Evolutionary conservation across 2,888 invertebrate genomes (phyloP).

Genomic region (Athrips mouffetella): DNA sequence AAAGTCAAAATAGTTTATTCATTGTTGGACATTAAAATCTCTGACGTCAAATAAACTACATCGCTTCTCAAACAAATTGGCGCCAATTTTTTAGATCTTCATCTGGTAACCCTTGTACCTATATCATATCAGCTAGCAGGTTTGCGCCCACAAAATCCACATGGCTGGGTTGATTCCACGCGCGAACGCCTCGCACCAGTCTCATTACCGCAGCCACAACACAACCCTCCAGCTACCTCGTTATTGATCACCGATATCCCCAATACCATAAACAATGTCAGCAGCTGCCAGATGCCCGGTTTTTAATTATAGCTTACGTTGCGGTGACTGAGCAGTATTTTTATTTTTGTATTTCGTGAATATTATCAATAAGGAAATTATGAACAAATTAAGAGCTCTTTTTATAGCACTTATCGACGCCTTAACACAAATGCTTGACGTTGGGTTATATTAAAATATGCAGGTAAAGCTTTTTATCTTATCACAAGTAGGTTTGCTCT

Average conservation of each 20-base stretch:
- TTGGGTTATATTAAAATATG: too few species aligned
- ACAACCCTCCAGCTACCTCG: constrained; percentile 45
- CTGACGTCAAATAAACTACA: too few species aligned
- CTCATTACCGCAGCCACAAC: constrained; percentile 58
- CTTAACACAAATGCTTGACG: too few species aligned
- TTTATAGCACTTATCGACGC: too few species aligned
- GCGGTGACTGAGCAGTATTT: constrained; percentile 1
- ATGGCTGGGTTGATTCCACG: constrained; percentile 63
- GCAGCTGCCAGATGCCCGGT: constrained; percentile 9
- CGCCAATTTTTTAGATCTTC: too few species aligned
- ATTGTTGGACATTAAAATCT: too few species aligned
- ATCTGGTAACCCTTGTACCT: too few species aligned
- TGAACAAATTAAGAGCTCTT: too few species aligned
- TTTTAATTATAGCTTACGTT: constrained; percentile 24
- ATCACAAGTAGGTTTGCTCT: too few species aligned
- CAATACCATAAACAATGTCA: constrained; percentile 37
- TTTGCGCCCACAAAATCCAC: constrained; percentile 55
- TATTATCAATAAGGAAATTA: not conserved
- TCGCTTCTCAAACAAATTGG: too few species aligned
- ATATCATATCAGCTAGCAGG: constrained; percentile 19
- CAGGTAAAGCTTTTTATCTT: too few species aligned
- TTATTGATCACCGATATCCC: constrained; percentile 59
- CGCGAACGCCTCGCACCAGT: constrained; percentile 64
- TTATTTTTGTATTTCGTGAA: not conserved
- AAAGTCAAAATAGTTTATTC: too few species aligned